phyloP scores from a whole-genome alignment of 2,888 invertebrate genomes.

The Agrotis clavis region DNA sequence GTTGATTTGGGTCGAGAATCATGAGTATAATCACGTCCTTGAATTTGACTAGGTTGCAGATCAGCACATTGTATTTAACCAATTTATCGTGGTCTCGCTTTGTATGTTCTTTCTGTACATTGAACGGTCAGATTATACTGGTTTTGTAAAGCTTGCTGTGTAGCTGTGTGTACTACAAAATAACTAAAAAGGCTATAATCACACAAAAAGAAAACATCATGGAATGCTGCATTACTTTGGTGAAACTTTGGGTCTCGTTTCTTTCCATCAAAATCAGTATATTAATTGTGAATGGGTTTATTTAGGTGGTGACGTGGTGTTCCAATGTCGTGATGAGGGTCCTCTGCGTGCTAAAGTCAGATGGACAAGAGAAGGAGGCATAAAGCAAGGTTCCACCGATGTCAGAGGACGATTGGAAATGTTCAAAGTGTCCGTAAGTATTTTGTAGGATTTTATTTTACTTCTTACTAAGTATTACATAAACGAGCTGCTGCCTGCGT shows the following conservation, averaged over 20 bases:
- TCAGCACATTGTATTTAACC: too few species aligned
- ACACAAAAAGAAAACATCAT: background rate
- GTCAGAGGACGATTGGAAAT: conserved; percentile 96
- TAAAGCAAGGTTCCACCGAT: conserved; percentile 95
- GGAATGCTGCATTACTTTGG: conserved; percentile 42
- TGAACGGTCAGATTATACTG: too few species aligned
- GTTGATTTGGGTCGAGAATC: too few species aligned
- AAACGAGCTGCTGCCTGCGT: too few species aligned
- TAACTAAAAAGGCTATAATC: background rate
- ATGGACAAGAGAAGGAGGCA: conserved; percentile 94
- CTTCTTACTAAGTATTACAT: too few species aligned
- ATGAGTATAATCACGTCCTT: too few species aligned
- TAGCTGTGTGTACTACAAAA: background rate
- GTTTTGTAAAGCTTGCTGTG: too few species aligned
- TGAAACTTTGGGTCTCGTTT: conserved; percentile 23
- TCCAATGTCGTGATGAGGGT: conserved; percentile 98
- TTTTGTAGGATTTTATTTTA: too few species aligned
- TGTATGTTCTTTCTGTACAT: too few species aligned
- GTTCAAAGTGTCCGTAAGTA: conserved; percentile 93
- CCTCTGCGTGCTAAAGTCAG: conserved; percentile 93
- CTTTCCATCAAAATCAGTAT: conserved; percentile 22
- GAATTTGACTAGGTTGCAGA: too few species aligned
- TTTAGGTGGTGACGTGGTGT: conserved; percentile 97
- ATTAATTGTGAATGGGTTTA: conserved; percentile 23
- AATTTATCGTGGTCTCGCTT: too few species aligned